Conservation (phyloP, 2,888 invertebrate genomes). For the Theristus sp. region DNA sequence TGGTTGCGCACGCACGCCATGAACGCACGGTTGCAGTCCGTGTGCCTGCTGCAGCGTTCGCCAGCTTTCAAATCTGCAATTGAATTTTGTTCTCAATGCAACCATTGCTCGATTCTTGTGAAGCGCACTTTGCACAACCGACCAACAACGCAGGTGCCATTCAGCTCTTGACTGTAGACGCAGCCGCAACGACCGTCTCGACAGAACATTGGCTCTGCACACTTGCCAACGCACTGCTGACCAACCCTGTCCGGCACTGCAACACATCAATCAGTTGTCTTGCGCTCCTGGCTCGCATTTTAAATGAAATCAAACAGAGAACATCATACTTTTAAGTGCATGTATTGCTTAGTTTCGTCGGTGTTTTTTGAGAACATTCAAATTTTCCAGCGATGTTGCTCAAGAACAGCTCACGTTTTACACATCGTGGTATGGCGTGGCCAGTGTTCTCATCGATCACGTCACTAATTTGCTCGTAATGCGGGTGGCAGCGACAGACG, state of each 20-base stretch:
- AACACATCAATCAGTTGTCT: no score
- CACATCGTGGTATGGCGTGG: background rate
- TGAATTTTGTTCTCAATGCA: background rate
- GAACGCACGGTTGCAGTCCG: constrained; percentile 2
- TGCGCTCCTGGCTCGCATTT: no score
- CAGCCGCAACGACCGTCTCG: background rate
- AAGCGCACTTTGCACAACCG: background rate
- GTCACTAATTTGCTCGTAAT: background rate
- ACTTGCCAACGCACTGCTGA: background rate
- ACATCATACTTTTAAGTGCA: no score
- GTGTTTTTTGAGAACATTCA: no score
- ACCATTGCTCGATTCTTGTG: background rate
- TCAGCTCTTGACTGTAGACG: background rate
- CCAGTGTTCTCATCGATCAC: background rate
- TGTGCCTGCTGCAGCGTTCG: background rate
- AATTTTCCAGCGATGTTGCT: no score
- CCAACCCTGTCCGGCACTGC: background rate
- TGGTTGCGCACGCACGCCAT: background rate
- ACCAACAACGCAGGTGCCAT: background rate
- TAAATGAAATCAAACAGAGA: no score
- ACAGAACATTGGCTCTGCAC: background rate
- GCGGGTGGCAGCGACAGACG: background rate
- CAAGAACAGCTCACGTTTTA: no score
- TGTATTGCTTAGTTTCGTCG: no score
- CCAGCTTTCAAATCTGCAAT: background rate